Conservation (phyloP, 2,113 vertebrate species). For the Ancistrus triradiatus region DNA sequence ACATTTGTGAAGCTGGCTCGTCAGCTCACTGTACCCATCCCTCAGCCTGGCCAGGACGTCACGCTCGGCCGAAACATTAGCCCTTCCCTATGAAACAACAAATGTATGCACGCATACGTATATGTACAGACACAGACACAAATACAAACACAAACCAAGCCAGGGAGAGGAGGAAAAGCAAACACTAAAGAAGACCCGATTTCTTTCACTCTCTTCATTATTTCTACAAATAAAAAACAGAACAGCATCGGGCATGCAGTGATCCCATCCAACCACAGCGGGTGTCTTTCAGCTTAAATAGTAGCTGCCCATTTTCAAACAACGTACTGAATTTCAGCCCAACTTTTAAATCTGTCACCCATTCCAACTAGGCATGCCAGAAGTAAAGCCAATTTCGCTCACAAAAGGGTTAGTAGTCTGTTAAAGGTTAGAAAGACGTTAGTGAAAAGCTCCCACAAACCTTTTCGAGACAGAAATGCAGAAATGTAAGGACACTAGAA, state of each 20-base stretch:
- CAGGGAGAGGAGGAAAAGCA: conserved; percentile 45
- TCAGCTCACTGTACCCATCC: conserved; percentile 89
- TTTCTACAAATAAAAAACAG: background rate
- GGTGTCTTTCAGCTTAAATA: background rate
- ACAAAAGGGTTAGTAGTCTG: conserved; percentile 21
- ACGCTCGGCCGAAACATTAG: conserved; percentile 90
- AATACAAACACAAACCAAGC: too few relatives aligned
- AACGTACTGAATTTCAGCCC: too few relatives aligned
- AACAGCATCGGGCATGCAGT: background rate
- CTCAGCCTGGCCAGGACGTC: conserved; percentile 87
- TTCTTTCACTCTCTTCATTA: too few relatives aligned
- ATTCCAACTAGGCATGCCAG: conserved; percentile 6
- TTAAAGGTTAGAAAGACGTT: conserved; percentile 40
- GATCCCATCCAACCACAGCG: background rate
- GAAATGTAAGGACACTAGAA: conserved; percentile 3
- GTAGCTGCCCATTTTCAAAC: background rate
- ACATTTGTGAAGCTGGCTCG: conserved; percentile 95
- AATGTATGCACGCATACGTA: conserved; percentile 31
- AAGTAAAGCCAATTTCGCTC: background rate
- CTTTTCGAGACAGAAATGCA: conserved; percentile 11
- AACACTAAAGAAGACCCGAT: conserved; percentile 54
- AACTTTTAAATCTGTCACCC: too few relatives aligned
- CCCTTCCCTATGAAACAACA: conserved; percentile 85
- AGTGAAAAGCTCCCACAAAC: conserved; percentile 23
- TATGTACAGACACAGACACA: conserved; percentile 34